These are phyloP conservation scores for Perizoma affinitatum DNA, from an alignment of 2,888 invertebrate genomes.

Conservation along the genomic window DNA sequence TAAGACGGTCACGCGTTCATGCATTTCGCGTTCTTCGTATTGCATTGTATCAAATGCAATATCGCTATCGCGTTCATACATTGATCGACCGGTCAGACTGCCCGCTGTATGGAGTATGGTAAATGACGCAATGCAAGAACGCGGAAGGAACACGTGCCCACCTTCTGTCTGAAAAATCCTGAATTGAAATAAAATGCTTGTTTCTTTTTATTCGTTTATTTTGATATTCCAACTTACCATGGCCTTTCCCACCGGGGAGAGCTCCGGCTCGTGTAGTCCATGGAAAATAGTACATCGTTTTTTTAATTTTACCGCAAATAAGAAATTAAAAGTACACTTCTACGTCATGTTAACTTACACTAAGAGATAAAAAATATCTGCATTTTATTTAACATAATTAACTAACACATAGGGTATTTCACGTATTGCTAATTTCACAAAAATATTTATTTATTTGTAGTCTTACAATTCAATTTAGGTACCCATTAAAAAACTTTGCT, in stretches of 20 bases:
- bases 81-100: too few relatives aligned
- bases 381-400: slow-evolving; percentile 35
- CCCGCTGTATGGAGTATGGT: too few relatives aligned
- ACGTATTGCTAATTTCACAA: slow-evolving; percentile 33
- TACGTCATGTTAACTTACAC: slow-evolving; percentile 37
- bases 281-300: slow-evolving; percentile 73
- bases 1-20: too few relatives aligned
- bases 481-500: slow-evolving; percentile 19
- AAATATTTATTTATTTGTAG: slow-evolving; percentile 17
- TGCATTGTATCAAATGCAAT: too few relatives aligned
- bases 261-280: slow-evolving; percentile 77
- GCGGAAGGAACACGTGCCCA: too few relatives aligned
- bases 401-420: slow-evolving; percentile 34
- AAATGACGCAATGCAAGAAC: too few relatives aligned
- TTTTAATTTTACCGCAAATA: slow-evolving; percentile 39
- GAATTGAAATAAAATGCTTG: slow-evolving; percentile 41
- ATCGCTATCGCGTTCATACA: too few relatives aligned
- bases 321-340: slow-evolving; percentile 34
- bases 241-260: slow-evolving; percentile 75
- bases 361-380: slow-evolving; percentile 36
- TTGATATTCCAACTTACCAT: slow-evolving; percentile 75
- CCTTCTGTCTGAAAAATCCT: slow-evolving; percentile 1
- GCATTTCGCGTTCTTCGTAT: too few relatives aligned
- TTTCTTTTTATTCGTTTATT: slow-evolving; percentile 63
- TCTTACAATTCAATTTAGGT: slow-evolving; percentile 29